phyloP scores from a whole-genome alignment of 1,140 invertebrate genomes.

The Paramacrobiotus metropolitanus region DNA sequence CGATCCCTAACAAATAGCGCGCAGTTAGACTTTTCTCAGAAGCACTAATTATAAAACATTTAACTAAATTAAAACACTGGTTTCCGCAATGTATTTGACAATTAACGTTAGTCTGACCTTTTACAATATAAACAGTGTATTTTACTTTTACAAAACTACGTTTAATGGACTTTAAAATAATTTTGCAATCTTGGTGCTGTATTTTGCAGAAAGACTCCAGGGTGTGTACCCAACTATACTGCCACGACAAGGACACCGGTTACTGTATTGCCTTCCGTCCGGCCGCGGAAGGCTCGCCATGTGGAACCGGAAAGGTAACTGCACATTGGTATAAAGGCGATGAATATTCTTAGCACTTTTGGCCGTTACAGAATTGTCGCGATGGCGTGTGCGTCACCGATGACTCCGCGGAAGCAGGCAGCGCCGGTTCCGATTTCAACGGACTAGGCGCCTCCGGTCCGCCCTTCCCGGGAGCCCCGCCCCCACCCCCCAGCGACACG shows the following conservation, averaged over 20 bases:
- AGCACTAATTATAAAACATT: no score
- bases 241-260: constrained; percentile 72
- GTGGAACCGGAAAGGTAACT: constrained; percentile 67
- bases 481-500: no score
- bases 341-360: not conserved
- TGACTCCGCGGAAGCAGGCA: not conserved
- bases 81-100: no score
- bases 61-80: no score
- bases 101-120: no score
- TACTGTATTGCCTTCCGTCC: constrained; percentile 84
- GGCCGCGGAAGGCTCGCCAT: constrained; percentile 72
- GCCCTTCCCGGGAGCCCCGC: no score
- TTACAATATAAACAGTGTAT: no score
- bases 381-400: not conserved
- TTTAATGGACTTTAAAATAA: no score
- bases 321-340: not conserved
- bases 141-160: no score
- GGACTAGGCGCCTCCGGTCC: no score
- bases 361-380: not conserved
- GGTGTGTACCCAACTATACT: constrained; percentile 80
- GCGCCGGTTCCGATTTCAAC: not conserved
- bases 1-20: constrained; percentile 3
- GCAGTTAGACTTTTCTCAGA: not conserved
- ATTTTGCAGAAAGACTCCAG: constrained; percentile 57
- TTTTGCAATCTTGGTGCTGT: constrained; percentile 4